These are phyloP conservation scores for Aurelia aurita complex sp. Pacific DNA, from an alignment of 30 jellyfish, hydroid and myxozoan genomes.

Conservation along the genomic window DNA sequence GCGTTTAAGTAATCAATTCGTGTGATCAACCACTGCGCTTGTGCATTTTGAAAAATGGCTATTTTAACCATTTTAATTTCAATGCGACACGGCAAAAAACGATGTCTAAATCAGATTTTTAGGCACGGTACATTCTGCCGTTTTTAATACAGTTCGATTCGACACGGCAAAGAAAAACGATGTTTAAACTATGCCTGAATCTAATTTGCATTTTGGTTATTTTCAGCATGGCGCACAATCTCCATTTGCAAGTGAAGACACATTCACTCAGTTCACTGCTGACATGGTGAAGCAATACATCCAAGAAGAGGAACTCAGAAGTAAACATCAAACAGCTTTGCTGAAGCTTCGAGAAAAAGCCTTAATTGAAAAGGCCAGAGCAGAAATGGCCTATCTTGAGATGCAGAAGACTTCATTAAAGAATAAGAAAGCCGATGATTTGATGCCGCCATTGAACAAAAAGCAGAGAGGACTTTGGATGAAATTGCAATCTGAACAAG, in stretches of 20 bases:
- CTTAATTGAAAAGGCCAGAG: constrained; percentile 85
- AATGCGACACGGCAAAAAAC: too few relatives aligned
- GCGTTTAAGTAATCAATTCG: too few relatives aligned
- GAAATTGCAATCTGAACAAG: constrained; percentile 93
- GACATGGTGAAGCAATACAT: constrained; percentile 87
- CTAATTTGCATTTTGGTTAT: background rate
- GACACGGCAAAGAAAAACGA: too few relatives aligned
- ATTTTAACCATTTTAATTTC: too few relatives aligned
- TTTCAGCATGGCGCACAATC: constrained; percentile 63
- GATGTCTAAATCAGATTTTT: too few relatives aligned
- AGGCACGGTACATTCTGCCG: too few relatives aligned
- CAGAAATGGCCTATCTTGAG: constrained; percentile 95
- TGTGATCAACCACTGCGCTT: too few relatives aligned
- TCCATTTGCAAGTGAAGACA: constrained; percentile 93
- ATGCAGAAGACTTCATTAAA: constrained; percentile 73
- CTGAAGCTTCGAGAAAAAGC: constrained; percentile 90
- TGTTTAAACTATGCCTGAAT: too few relatives aligned
- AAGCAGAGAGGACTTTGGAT: constrained; percentile 87
- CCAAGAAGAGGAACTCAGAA: constrained; percentile 92
- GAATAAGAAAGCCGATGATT: constrained; percentile 86
- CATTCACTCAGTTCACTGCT: constrained; percentile 77
- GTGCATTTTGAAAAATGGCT: too few relatives aligned
- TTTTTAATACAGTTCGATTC: too few relatives aligned
- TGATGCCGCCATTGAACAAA: constrained; percentile 92
- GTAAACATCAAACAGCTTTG: constrained; percentile 90